Evolutionary conservation across 1,140 invertebrate genomes (phyloP).

Genomic region (Dolichoris vasculosae): DNA sequence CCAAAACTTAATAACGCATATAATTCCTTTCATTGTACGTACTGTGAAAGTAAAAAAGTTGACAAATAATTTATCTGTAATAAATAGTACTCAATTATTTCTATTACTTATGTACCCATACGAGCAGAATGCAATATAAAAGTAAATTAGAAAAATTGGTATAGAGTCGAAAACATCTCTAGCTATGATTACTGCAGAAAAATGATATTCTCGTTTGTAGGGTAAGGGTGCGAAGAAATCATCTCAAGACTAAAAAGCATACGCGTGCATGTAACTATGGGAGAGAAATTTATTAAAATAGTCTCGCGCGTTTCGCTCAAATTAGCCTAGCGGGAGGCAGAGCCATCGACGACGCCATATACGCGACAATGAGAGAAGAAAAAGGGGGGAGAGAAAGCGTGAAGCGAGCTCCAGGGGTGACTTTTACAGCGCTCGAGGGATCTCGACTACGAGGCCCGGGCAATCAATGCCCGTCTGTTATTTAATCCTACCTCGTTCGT

Average conservation of each 20-base stretch:
- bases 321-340: constrained; percentile 45
- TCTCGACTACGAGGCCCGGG: constrained; percentile 34
- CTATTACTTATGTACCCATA: too few relatives aligned
- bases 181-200: not conserved
- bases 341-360: not conserved
- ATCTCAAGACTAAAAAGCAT: not conserved
- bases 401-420: constrained; percentile 3
- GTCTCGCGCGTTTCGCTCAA: constrained; percentile 25
- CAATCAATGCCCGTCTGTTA: constrained; percentile 63
- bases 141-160: not conserved
- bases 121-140: too few relatives aligned
- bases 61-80: too few relatives aligned
- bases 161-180: not conserved
- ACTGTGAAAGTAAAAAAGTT: too few relatives aligned
- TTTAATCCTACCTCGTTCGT: constrained; percentile 61
- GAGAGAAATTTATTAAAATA: constrained; percentile 50
- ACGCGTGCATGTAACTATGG: not conserved
- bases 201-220: not conserved
- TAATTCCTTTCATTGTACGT: too few relatives aligned
- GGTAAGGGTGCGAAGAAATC: not conserved
- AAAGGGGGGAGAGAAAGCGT: not conserved
- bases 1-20: too few relatives aligned
- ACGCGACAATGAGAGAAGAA: constrained; percentile 29
- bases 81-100: too few relatives aligned
- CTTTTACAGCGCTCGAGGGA: constrained; percentile 49